A percentile compares a stretch with the other conserved stretches of the same genome.
These are phyloP conservation scores for Paratilapia polleni DNA, from an alignment of 2,113 vertebrate species.

Conservation along the genomic window DNA sequence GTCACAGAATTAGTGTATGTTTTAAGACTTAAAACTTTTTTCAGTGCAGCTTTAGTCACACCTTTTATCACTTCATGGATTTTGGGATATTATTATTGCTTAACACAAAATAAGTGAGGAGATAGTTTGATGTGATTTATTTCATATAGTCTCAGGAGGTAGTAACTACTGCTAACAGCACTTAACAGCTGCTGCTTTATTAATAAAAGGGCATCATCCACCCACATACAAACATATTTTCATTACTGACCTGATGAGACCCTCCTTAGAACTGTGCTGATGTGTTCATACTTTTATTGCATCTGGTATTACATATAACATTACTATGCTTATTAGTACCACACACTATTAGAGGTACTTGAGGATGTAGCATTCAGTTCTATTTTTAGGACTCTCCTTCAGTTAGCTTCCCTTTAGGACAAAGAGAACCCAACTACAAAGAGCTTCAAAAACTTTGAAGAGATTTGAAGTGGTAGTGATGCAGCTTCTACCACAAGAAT, in stretches of 20 bases:
- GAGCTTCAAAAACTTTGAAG: not conserved
- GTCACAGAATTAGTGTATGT: not conserved
- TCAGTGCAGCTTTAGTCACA: not conserved
- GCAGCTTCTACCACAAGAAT: not conserved
- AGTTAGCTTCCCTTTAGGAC: not conserved
- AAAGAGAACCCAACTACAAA: not conserved
- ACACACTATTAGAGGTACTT: not conserved
- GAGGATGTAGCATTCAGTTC: not conserved
- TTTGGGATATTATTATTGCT: conserved; percentile 4
- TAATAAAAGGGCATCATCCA: not conserved
- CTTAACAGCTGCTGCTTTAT: not conserved
- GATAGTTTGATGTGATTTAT: not conserved
- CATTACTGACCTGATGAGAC: not conserved
- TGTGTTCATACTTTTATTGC: not conserved
- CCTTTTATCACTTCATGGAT: not conserved
- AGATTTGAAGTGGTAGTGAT: not conserved
- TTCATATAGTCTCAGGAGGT: not conserved
- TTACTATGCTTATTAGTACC: not conserved
- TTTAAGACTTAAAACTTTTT: conserved; percentile 13
- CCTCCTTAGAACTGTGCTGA: not conserved
- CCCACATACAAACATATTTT: not conserved
- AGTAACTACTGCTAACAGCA: not conserved
- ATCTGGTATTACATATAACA: not conserved
- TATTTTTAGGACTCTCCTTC: not conserved
- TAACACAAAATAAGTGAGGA: not conserved